These are phyloP conservation scores for Drosophila quinaria DNA, from an alignment of 2,888 invertebrate genomes.

Conservation along the genomic window DNA sequence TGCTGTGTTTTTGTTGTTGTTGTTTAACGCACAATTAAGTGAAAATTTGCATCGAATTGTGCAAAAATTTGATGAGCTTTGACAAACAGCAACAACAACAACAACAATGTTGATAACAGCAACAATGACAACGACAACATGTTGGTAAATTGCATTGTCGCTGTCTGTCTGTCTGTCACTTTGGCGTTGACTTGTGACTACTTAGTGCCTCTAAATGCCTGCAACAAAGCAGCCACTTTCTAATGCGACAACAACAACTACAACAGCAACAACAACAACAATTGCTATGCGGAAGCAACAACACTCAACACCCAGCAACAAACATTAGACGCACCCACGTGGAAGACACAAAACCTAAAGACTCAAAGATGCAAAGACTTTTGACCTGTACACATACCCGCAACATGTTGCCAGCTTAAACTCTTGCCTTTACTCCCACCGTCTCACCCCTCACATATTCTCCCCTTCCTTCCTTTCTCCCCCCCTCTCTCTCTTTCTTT, in stretches of 20 bases:
- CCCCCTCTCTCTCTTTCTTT: too few relatives aligned
- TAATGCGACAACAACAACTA: slow-evolving; percentile 49
- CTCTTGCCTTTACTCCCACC: background rate
- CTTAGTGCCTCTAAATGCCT: slow-evolving; percentile 39
- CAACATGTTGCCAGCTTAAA: slow-evolving; percentile 20
- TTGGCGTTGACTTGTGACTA: slow-evolving; percentile 27
- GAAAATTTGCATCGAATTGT: slow-evolving; percentile 71
- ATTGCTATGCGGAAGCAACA: slow-evolving; percentile 41
- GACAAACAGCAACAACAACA: slow-evolving; percentile 22
- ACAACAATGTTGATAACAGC: slow-evolving; percentile 13
- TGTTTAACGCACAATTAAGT: slow-evolving; percentile 61
- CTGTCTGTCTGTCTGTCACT: slow-evolving; percentile 1
- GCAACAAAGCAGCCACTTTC: slow-evolving; percentile 55
- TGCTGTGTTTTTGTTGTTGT: too few relatives aligned
- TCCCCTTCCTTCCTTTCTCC: background rate
- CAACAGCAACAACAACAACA: slow-evolving; percentile 26
- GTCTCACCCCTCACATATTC: background rate
- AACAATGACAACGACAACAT: slow-evolving; percentile 21
- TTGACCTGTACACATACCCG: slow-evolving; percentile 36
- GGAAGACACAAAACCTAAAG: slow-evolving; percentile 1
- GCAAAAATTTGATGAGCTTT: slow-evolving; percentile 49
- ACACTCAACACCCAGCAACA: slow-evolving; percentile 35
- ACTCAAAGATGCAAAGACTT: background rate
- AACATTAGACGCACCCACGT: slow-evolving; percentile 47
- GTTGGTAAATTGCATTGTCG: slow-evolving; percentile 34